A percentile compares a stretch with the other conserved stretches of the same genome.
These are phyloP conservation scores for Drosophila longiperda DNA, from an alignment of 2,888 invertebrate genomes.

Conservation along the genomic window DNA sequence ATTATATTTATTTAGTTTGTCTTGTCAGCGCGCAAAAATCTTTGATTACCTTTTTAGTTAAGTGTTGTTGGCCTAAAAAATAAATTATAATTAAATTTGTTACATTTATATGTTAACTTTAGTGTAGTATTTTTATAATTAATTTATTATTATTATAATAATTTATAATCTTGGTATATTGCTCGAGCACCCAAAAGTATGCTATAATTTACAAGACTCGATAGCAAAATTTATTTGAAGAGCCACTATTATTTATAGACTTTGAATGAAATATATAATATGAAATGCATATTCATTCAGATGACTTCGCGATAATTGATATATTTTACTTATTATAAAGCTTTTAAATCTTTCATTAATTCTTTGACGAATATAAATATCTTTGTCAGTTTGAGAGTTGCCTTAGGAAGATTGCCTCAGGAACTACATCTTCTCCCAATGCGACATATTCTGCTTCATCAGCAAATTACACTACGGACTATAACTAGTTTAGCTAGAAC, in stretches of 20 bases:
- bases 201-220: background rate
- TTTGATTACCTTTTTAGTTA: background rate
- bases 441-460: background rate
- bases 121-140: background rate
- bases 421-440: background rate
- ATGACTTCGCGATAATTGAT: no score
- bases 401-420: background rate
- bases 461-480: no score
- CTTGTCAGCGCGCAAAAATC: background rate
- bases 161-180: conserved; percentile 5
- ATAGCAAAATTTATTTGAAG: background rate
- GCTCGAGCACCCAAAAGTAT: conserved; percentile 32
- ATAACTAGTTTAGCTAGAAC: background rate
- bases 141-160: background rate
- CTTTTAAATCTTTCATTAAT: background rate
- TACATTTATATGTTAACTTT: background rate
- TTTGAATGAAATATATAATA: background rate
- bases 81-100: background rate
- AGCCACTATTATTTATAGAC: background rate
- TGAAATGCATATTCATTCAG: background rate
- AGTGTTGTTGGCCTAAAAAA: background rate
- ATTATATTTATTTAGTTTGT: conserved; percentile 10
- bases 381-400: background rate
- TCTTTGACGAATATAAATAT: background rate
- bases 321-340: no score